phyloP scores from a whole-genome alignment of 2,113 vertebrate genomes.

The Ascaphus truei region DNA sequence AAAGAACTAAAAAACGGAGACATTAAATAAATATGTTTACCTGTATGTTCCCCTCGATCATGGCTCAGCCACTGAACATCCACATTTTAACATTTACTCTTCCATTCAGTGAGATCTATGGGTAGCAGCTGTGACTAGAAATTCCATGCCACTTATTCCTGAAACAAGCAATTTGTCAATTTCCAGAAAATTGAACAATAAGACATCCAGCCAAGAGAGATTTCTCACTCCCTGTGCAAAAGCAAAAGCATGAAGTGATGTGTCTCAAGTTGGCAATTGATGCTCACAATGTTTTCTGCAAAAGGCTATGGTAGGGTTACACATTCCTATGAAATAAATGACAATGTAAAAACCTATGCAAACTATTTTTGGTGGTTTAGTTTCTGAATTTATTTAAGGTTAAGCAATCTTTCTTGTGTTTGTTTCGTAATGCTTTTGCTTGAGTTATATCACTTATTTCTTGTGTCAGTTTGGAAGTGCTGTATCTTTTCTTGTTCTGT shows the following conservation, averaged over 20 bases:
- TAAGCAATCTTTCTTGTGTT: neutral
- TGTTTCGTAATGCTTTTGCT: neutral
- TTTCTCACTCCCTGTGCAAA: neutral
- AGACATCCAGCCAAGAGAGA: neutral
- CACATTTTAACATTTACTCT: neutral
- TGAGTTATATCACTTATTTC: too few species aligned
- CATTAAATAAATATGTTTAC: too few species aligned
- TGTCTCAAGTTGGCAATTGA: neutral
- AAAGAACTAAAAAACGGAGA: too few species aligned
- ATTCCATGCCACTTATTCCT: neutral
- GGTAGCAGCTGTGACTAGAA: neutral
- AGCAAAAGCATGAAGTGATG: conserved; percentile 3
- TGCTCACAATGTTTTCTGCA: neutral
- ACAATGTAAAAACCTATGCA: neutral
- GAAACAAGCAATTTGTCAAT: conserved; percentile 20
- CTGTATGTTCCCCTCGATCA: too few species aligned
- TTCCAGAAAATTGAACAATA: neutral
- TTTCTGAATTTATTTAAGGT: neutral
- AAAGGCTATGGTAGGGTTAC: neutral
- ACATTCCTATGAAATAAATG: neutral
- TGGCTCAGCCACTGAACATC: neutral
- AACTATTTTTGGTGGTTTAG: neutral
- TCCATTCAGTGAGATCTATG: neutral
- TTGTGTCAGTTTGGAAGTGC: too few species aligned
- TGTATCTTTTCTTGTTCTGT: too few species aligned